phyloP scores from a whole-genome alignment of 30 jellyfish, hydroid and myxozoan species.

The Mastigias papua region DNA sequence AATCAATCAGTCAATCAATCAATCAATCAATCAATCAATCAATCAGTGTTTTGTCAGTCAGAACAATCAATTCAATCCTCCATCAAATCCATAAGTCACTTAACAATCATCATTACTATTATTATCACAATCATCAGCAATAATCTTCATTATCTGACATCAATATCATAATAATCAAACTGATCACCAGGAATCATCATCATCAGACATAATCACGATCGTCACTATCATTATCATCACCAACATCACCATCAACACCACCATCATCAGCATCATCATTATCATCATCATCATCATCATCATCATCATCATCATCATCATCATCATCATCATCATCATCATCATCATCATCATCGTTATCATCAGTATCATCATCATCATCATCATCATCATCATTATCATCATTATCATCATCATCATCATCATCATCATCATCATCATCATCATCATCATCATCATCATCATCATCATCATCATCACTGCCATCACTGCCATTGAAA shows the following conservation, averaged over 20 bases:
- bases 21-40: too few relatives aligned
- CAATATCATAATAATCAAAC: too few relatives aligned
- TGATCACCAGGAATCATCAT: too few relatives aligned
- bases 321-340: not conserved
- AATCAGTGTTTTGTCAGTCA: too few relatives aligned
- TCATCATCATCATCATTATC: not conserved
- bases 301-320: not conserved
- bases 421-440: not conserved
- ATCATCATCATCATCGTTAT: not conserved
- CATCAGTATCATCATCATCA: not conserved
- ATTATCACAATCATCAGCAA: too few relatives aligned
- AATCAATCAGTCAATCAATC: too few relatives aligned
- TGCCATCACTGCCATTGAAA: not conserved
- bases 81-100: too few relatives aligned
- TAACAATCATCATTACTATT: too few relatives aligned
- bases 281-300: not conserved
- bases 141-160: too few relatives aligned
- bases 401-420: not conserved
- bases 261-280: not conserved
- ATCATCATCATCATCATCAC: not conserved
- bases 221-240: not conserved
- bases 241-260: not conserved
- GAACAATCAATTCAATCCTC: too few relatives aligned
- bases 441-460: not conserved
- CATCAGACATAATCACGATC: too few relatives aligned